phyloP scores from a whole-genome alignment of 2,888 invertebrate genomes.

The Nomada fucata region DNA sequence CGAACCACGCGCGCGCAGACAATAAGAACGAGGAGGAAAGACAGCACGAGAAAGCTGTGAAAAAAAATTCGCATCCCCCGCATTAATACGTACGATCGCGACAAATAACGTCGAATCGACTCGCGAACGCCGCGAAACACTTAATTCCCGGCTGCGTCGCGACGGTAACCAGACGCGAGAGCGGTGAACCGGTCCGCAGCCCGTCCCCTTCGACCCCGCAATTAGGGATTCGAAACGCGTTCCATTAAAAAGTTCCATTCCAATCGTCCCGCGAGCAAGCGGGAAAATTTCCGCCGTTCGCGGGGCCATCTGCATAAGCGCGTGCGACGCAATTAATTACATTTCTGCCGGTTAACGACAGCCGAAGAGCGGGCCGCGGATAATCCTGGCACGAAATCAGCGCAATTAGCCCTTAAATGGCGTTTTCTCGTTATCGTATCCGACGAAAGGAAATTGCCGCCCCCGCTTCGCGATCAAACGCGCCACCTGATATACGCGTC shows the following conservation, averaged over 20 bases:
- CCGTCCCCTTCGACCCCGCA: too few relatives aligned
- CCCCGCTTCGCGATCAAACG: constrained; percentile 13
- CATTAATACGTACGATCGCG: too few relatives aligned
- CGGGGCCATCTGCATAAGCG: constrained; percentile 13
- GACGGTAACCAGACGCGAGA: too few relatives aligned
- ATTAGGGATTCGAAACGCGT: not conserved
- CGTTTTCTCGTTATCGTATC: constrained; percentile 56
- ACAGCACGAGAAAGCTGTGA: too few relatives aligned
- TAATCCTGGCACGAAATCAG: constrained; percentile 57
- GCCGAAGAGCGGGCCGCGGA: constrained; percentile 45
- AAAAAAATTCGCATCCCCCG: too few relatives aligned
- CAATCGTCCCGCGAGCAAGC: not conserved
- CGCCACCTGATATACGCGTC: constrained; percentile 16
- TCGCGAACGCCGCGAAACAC: too few relatives aligned
- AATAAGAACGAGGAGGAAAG: too few relatives aligned
- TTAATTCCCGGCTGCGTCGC: too few relatives aligned
- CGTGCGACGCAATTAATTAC: constrained; percentile 59
- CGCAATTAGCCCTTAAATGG: constrained; percentile 60
- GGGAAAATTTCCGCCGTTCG: constrained; percentile 12
- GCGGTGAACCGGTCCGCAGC: not conserved
- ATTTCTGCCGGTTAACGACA: constrained; percentile 44
- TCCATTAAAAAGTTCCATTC: constrained; percentile 34
- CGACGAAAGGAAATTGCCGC: constrained; percentile 56
- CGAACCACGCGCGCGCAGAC: too few relatives aligned
- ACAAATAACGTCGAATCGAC: too few relatives aligned